Evolutionary conservation across 2,113 vertebrate species (phyloP), one percentile per base, ranked within the genome.

Genomic region (Oryzias javanicus): DNA sequence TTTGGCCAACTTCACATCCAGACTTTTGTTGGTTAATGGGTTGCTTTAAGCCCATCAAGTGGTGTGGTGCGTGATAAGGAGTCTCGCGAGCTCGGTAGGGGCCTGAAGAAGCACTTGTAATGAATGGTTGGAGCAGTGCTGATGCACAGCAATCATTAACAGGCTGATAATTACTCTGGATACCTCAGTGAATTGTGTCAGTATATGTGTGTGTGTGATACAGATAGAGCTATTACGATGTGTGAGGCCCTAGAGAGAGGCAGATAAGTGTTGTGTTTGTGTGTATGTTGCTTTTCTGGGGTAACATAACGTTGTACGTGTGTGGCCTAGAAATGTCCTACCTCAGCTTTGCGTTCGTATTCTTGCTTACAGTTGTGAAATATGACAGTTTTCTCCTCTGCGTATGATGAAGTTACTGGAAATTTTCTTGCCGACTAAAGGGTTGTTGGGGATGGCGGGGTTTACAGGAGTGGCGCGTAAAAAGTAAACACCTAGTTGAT

Each of bases 111-210:
- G 84, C 86, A 84, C 85, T 84, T 85, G 88, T 89, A 90, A 91
- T 90, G 85, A 92, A 90, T 80, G 88, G 87, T 77, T 87, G 86
- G 79, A 85, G 88, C 77, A 68, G 64, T 85, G 81, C 78, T 89
- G 87, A 88, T 88, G 86, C 85, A 70, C 85, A 55, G 79, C 88
- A 88, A 89, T 91, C 87, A 87, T 90, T 89, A 91, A 89, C 87
- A 83, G 86, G 74, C 85, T 89, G 84, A 88, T 91, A 92, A 92
- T 92, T 91, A 90, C 84, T 86, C 85, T 72, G 87, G 86, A 87
- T 86, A 82, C 85, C 86, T 82, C 82, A 7, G 79, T 78, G 80
- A 70, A 68, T 85, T 78, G 78, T 59, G 46, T 40, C 3, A 45
- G 45, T 49, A 64, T 15, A 67, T 72, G 74, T 78, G 84, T 64